phyloP scores from a whole-genome alignment of 2,888 invertebrate species.

The Mayetiola destructor region DNA sequence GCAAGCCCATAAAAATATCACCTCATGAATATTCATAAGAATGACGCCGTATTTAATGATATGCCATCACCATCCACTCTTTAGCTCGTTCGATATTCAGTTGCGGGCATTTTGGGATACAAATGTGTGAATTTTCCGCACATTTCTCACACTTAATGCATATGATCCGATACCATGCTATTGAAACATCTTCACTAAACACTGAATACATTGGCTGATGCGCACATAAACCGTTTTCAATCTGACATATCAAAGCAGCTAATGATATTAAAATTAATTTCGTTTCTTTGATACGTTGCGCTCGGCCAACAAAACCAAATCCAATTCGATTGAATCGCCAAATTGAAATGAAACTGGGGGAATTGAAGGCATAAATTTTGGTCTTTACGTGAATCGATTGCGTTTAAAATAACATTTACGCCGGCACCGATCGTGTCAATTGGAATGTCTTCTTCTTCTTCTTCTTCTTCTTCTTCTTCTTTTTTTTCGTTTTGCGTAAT shows the following conservation, averaged over 20 bases:
- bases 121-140: not conserved
- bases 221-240: constrained; percentile 2
- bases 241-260: constrained; percentile 2
- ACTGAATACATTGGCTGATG: not conserved
- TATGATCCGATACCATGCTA: constrained; percentile 2
- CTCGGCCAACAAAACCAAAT: not conserved
- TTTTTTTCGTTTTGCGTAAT: not conserved
- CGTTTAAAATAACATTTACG: not conserved
- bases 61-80: not conserved
- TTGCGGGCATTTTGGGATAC: not conserved
- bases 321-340: not conserved
- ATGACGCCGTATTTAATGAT: no score
- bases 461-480: not conserved
- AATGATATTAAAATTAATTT: constrained; percentile 13
- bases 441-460: no score
- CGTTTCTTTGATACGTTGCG: not conserved
- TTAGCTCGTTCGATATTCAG: not conserved
- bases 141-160: constrained; percentile 9
- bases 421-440: not conserved
- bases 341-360: not conserved
- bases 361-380: not conserved
- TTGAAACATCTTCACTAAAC: not conserved
- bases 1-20: not conserved
- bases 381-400: not conserved
- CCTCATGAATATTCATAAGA: constrained; percentile 9